phyloP scores from a whole-genome alignment of 2,888 invertebrate species.

The Phortica magna region DNA sequence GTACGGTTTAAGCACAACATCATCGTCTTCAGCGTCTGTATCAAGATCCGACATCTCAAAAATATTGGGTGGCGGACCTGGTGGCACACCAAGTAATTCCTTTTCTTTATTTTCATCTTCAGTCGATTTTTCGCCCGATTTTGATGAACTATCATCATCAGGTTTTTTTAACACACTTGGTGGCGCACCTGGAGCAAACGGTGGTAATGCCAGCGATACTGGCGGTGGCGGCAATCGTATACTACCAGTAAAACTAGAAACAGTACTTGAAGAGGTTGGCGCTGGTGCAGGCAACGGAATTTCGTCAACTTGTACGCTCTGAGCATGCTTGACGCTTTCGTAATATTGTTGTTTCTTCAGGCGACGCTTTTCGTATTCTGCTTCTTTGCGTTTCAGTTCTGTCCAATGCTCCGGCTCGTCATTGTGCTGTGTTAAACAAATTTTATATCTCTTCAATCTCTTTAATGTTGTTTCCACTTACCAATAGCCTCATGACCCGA shows the following conservation, averaged over 20 bases:
- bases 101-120: slow-evolving; percentile 81
- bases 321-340: slow-evolving; percentile 96
- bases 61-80: slow-evolving; percentile 89
- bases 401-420: slow-evolving; percentile 97
- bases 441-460: background rate
- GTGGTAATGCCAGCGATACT: slow-evolving; percentile 73
- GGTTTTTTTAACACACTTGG: slow-evolving; percentile 87
- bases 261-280: slow-evolving; percentile 64
- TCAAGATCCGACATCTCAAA: slow-evolving; percentile 83
- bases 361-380: slow-evolving; percentile 94
- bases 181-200: slow-evolving; percentile 81
- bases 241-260: slow-evolving; percentile 57
- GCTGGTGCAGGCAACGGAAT: slow-evolving; percentile 94
- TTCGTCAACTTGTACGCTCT: slow-evolving; percentile 96
- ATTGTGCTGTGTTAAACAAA: slow-evolving; percentile 84
- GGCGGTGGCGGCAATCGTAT: slow-evolving; percentile 70
- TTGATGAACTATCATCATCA: slow-evolving; percentile 78
- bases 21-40: slow-evolving; percentile 76
- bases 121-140: slow-evolving; percentile 61
- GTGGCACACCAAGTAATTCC: slow-evolving; percentile 92
- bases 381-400: slow-evolving; percentile 92
- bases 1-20: slow-evolving; percentile 64
- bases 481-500: slow-evolving; percentile 95
- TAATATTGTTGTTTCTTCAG: slow-evolving; percentile 93
- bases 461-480: slow-evolving; percentile 80